A percentile compares a stretch with the other conserved stretches of the same genome.
These are phyloP conservation scores for Pardosa pseudoannulata DNA, from an alignment of 2,888 invertebrate species.

Conservation along the genomic window DNA sequence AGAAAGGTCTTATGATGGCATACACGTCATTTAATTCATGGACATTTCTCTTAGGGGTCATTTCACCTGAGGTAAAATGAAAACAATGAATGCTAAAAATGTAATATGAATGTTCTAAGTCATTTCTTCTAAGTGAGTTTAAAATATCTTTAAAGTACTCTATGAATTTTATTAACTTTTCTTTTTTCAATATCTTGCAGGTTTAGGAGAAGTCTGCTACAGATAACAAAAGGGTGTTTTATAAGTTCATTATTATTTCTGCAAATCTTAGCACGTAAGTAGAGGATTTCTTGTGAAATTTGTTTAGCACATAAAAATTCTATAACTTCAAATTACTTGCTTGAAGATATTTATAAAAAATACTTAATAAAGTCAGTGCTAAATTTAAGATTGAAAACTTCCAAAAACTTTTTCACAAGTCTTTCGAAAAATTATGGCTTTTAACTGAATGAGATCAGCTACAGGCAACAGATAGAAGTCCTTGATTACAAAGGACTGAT, in stretches of 20 bases:
- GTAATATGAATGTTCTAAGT: neutral
- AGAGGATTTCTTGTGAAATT: neutral
- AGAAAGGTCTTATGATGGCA: neutral
- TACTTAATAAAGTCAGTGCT: too few species aligned
- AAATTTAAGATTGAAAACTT: too few species aligned
- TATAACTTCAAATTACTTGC: too few species aligned
- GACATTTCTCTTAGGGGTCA: neutral
- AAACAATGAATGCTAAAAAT: neutral
- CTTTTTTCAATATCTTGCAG: conserved; percentile 27
- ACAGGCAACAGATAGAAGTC: too few species aligned
- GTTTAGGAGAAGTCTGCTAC: conserved; percentile 20
- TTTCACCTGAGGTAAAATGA: neutral
- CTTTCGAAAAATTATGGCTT: too few species aligned
- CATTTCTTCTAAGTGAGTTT: neutral
- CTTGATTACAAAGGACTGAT: too few species aligned
- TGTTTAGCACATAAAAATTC: neutral
- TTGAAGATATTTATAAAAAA: too few species aligned
- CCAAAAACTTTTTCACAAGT: too few species aligned
- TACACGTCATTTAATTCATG: neutral
- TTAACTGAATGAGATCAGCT: too few species aligned
- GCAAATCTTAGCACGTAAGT: conserved; percentile 52
- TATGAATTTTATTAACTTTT: neutral
- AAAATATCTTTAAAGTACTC: neutral
- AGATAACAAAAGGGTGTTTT: conserved; percentile 27
- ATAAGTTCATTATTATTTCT: conserved; percentile 35